These are phyloP conservation scores for Bombus pascuorum DNA, from an alignment of 1,140 invertebrate genomes.

Conservation along the genomic window DNA sequence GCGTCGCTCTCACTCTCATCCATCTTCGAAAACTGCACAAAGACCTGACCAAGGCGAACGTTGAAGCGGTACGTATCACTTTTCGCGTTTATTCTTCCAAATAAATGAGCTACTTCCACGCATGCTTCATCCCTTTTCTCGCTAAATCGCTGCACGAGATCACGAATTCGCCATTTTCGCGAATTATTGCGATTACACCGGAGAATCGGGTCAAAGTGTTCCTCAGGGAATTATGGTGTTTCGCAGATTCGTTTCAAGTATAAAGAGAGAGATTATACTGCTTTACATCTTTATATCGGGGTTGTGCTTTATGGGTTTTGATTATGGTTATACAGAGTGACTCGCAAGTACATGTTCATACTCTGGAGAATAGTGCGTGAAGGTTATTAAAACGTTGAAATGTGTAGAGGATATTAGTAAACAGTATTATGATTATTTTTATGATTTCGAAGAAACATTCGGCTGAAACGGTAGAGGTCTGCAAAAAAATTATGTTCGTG, in stretches of 20 bases:
- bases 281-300: background rate
- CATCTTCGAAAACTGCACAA: constrained; percentile 92
- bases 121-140: background rate
- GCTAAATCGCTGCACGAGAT: background rate
- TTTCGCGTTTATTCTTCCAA: background rate
- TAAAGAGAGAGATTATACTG: background rate
- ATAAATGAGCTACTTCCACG: background rate
- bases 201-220: background rate
- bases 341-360: too few species aligned
- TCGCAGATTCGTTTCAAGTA: background rate
- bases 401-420: too few species aligned
- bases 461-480: too few species aligned
- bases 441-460: too few species aligned
- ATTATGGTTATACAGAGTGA: too few species aligned
- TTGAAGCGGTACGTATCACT: constrained; percentile 83
- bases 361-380: too few species aligned
- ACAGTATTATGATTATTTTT: too few species aligned
- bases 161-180: background rate
- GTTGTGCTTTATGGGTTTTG: too few species aligned
- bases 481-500: too few species aligned
- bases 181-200: background rate
- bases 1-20: constrained; percentile 92
- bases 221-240: background rate
- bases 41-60: constrained; percentile 90
- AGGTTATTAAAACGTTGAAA: too few species aligned